A percentile compares a stretch with the other conserved stretches of the same genome.
Evolutionary conservation across 2,113 vertebrate genomes (phyloP).

Genomic region (Gymnobelideus leadbeateri): DNA sequence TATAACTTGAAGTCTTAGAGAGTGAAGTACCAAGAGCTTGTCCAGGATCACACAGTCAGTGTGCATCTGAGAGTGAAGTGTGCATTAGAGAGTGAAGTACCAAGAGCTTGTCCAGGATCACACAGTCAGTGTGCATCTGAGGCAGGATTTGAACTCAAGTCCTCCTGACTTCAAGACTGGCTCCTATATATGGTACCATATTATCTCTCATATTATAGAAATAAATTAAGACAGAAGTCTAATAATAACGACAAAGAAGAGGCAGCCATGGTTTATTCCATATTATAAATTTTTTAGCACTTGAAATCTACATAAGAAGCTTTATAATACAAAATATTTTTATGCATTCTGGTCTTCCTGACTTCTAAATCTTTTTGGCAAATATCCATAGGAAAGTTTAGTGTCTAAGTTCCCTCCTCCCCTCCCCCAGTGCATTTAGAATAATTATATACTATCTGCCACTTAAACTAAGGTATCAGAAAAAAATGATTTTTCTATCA

Average conservation of each 20-base stretch:
- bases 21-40: neutral
- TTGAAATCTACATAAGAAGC: conserved; percentile 33
- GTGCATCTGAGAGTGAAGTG: neutral
- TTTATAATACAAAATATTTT: neutral
- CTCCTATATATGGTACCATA: neutral
- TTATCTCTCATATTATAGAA: neutral
- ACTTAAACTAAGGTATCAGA: conserved; percentile 42
- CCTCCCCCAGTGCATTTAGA: conserved; percentile 32
- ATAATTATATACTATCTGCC: conserved; percentile 50
- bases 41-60: neutral
- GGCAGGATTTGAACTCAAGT: neutral
- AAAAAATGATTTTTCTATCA: conserved; percentile 44
- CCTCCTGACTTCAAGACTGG: neutral
- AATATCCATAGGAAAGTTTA: conserved; percentile 32
- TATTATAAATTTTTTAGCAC: conserved; percentile 5
- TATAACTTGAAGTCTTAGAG: neutral
- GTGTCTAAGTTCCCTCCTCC: neutral
- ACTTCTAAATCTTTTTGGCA: neutral
- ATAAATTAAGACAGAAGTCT: neutral
- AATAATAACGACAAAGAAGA: neutral
- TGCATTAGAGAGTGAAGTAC: neutral
- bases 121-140: neutral
- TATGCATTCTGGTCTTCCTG: neutral
- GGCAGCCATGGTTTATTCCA: neutral
- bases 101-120: neutral